These are phyloP conservation scores for Heliothis peltigera DNA, from an alignment of 2,888 invertebrate species.

Conservation along the genomic window DNA sequence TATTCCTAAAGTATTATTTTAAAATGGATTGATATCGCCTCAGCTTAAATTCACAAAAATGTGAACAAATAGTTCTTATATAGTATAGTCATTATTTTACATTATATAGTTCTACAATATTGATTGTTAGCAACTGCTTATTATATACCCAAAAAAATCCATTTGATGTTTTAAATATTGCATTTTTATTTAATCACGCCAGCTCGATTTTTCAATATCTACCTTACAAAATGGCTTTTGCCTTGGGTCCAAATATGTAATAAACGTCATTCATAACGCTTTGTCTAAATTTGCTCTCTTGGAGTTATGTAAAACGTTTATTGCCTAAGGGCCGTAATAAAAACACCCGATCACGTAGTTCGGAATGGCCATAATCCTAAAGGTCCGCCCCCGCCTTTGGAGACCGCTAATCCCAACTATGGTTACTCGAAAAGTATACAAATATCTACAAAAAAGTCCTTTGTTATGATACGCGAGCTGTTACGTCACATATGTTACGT, in stretches of 20 bases:
- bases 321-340: constrained; percentile 66
- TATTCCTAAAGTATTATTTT: neutral
- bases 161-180: constrained; percentile 5
- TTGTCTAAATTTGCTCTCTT: constrained; percentile 50
- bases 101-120: too few species aligned
- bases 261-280: constrained; percentile 48
- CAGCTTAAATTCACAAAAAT: too few species aligned
- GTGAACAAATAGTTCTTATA: too few species aligned
- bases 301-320: constrained; percentile 62
- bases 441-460: constrained; percentile 35
- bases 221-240: too few species aligned
- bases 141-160: constrained; percentile 26
- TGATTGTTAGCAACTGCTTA: too few species aligned
- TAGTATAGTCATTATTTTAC: too few species aligned
- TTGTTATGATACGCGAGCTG: neutral
- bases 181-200: constrained; percentile 18
- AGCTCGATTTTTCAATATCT: constrained; percentile 24
- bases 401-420: constrained; percentile 60
- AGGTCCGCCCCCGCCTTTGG: constrained; percentile 31
- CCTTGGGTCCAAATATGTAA: constrained; percentile 20
- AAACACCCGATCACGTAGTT: constrained; percentile 72
- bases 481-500: neutral
- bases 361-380: constrained; percentile 65
- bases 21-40: too few species aligned
- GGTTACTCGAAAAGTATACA: constrained; percentile 34